These are phyloP conservation scores for Engystomops pustulosus DNA, from an alignment of 2,113 vertebrate species.

Conservation along the genomic window DNA sequence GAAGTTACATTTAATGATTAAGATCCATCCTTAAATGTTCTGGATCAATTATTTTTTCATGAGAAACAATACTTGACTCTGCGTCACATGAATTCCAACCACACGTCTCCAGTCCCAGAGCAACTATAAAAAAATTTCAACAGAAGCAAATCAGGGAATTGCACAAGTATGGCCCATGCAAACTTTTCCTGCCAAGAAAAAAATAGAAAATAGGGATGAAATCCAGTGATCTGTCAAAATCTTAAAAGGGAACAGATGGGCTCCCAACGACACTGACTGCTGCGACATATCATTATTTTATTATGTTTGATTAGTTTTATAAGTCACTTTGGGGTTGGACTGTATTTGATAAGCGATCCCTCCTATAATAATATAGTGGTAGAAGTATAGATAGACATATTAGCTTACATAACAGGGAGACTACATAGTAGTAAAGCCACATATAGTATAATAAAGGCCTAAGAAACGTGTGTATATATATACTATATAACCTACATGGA, in stretches of 20 bases:
- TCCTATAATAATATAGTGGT: too few species aligned
- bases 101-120: slow-evolving; percentile 32
- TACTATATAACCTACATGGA: too few species aligned
- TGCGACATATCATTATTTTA: slow-evolving; percentile 4
- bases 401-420: too few species aligned
- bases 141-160: slow-evolving; percentile 54
- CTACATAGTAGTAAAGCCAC: too few species aligned
- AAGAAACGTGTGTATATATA: too few species aligned
- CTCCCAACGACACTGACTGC: slow-evolving; percentile 14
- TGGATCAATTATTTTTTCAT: slow-evolving; percentile 27
- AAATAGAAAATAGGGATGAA: slow-evolving; percentile 35
- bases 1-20: neutral
- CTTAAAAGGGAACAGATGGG: slow-evolving; percentile 53
- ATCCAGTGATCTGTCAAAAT: slow-evolving; percentile 53
- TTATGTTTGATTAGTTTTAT: neutral
- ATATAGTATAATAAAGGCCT: too few species aligned
- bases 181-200: slow-evolving; percentile 35
- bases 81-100: slow-evolving; percentile 38
- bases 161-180: slow-evolving; percentile 20
- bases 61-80: slow-evolving; percentile 35
- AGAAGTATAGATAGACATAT: too few species aligned
- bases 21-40: neutral
- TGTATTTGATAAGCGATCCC: too few species aligned
- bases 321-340: neutral
- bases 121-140: slow-evolving; percentile 47